Conservation (phyloP, 2,797 vertebrate species). For the Myotis vivesi region DNA sequence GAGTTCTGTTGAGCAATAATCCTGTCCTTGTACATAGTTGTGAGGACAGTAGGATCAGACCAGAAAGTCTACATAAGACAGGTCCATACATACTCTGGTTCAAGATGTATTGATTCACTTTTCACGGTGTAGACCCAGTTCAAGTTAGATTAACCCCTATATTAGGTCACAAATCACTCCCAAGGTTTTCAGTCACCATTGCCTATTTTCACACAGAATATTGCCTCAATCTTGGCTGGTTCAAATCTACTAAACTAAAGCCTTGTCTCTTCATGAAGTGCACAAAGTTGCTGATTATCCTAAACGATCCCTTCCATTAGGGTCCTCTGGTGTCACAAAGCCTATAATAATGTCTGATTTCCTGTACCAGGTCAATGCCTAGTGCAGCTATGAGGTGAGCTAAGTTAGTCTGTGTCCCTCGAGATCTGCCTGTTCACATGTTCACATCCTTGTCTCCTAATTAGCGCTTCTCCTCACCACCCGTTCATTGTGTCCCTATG, state of each 20-base stretch:
- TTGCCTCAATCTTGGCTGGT: not conserved
- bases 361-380: not conserved
- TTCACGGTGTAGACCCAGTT: not conserved
- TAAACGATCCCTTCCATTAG: not conserved
- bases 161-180: not conserved
- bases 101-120: conserved; percentile 3
- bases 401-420: not conserved
- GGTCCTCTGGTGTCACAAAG: not conserved
- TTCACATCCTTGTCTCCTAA: not conserved
- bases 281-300: not conserved
- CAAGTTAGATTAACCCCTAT: not conserved
- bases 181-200: not conserved
- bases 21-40: not conserved
- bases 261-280: not conserved
- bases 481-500: rapidly evolving
- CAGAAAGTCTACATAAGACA: not conserved
- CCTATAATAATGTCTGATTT: not conserved
- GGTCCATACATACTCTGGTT: not conserved
- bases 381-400: not conserved
- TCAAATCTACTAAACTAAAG: not conserved
- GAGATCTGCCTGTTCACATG: not conserved
- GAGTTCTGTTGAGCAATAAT: not conserved
- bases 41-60: not conserved
- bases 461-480: rapidly evolving
- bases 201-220: not conserved